A percentile compares a stretch with the other conserved stretches of the same genome.
phyloP scores from a whole-genome alignment of 1,140 invertebrate genomes.

The Hestina assimilis region DNA sequence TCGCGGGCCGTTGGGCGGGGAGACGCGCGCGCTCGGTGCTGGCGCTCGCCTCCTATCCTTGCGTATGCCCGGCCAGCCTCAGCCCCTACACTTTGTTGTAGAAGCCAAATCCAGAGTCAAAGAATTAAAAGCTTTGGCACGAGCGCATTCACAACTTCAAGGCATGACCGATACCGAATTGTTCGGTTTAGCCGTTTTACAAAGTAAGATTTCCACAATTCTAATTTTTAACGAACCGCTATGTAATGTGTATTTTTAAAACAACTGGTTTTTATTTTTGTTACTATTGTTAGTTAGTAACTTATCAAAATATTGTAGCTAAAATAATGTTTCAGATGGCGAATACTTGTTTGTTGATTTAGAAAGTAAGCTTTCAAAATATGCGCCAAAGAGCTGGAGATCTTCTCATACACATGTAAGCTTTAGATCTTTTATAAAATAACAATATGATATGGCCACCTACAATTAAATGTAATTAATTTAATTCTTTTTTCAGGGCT shows the following conservation, averaged over 20 bases:
- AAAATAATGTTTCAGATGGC: constrained; percentile 85
- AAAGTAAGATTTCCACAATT: too few relatives aligned
- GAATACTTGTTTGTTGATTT: constrained; percentile 96
- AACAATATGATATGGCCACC: background rate
- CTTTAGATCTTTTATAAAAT: constrained; percentile 31
- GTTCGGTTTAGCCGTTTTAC: constrained; percentile 83
- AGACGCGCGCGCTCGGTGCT: constrained; percentile 64
- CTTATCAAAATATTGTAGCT: background rate
- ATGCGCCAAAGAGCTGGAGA: constrained; percentile 96
- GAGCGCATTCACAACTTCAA: constrained; percentile 78
- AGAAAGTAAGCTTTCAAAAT: constrained; percentile 96
- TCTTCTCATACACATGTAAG: constrained; percentile 94
- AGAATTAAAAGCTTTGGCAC: constrained; percentile 82
- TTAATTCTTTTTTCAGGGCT: constrained; percentile 83
- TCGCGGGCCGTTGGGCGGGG: constrained; percentile 75
- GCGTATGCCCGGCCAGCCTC: constrained; percentile 65
- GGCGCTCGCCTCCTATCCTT: constrained; percentile 69
- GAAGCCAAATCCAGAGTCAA: constrained; percentile 84
- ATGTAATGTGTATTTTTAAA: too few relatives aligned
- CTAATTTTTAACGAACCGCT: too few relatives aligned
- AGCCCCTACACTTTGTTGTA: constrained; percentile 76
- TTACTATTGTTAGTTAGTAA: background rate
- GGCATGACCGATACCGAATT: constrained; percentile 83
- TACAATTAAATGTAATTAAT: too few relatives aligned
- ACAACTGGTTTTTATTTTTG: too few relatives aligned